phyloP scores from a whole-genome alignment of 1,140 invertebrate genomes.

The Sitophilus oryzae region DNA sequence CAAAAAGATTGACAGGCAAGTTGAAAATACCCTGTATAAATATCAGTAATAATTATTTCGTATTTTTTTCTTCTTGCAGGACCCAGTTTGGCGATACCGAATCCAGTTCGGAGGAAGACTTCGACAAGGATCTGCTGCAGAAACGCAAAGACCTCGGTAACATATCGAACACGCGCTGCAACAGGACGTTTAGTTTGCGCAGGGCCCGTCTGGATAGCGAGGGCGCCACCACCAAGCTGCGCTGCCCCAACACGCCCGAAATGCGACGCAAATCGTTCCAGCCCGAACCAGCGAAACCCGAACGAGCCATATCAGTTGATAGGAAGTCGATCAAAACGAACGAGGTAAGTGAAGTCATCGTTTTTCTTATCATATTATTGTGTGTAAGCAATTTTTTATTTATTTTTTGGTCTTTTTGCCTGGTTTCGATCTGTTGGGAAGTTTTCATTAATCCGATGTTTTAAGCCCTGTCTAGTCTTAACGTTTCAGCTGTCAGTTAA shows the following conservation, averaged over 20 bases:
- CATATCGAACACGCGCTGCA: slow-evolving; percentile 51
- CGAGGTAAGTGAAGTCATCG: slow-evolving; percentile 21
- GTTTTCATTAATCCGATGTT: no score
- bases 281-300: slow-evolving; percentile 25
- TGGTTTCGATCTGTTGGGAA: no score
- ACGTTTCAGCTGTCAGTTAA: no score
- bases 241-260: slow-evolving; percentile 51
- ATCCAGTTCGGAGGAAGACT: slow-evolving; percentile 42
- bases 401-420: no score
- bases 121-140: slow-evolving; percentile 33
- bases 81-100: slow-evolving; percentile 42
- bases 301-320: slow-evolving; percentile 40
- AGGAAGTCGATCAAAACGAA: slow-evolving; percentile 38
- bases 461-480: no score
- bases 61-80: slow-evolving; percentile 10
- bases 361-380: background rate
- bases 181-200: slow-evolving; percentile 46
- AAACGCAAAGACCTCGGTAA: slow-evolving; percentile 37
- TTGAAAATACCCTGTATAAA: background rate
- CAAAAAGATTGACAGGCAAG: slow-evolving; percentile 35
- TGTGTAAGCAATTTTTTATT: background rate
- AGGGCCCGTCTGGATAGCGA: slow-evolving; percentile 39
- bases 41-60: background rate
- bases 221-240: slow-evolving; percentile 32
- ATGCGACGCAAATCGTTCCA: slow-evolving; percentile 44